A percentile compares a stretch with the other conserved stretches of the same genome.
Evolutionary conservation across 1,140 invertebrate genomes (phyloP).

Genomic region (Conus ventricosus): DNA sequence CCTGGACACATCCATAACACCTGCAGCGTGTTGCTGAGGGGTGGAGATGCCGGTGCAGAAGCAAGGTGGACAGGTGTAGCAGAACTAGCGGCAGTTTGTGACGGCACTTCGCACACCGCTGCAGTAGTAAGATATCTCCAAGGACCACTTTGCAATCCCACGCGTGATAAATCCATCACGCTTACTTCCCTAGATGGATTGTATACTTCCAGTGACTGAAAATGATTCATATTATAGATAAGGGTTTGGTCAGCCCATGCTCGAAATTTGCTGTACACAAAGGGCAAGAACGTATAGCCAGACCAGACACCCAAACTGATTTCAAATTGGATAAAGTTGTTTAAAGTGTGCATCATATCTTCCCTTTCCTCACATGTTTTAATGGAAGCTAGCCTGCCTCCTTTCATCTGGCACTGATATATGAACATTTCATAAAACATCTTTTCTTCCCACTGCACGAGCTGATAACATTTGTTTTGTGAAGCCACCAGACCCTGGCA

Average conservation of each 20-base stretch:
- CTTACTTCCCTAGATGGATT: too few relatives aligned
- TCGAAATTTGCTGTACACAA: neutral
- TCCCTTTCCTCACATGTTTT: slow-evolving; percentile 2
- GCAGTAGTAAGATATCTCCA: too few relatives aligned
- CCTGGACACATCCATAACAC: neutral
- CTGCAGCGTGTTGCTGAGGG: neutral
- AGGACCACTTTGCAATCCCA: neutral
- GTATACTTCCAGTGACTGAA: too few relatives aligned
- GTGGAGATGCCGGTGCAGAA: too few relatives aligned
- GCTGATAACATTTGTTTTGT: neutral
- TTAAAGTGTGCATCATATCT: neutral
- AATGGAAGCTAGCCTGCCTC: neutral
- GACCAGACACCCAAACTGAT: neutral
- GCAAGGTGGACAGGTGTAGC: neutral
- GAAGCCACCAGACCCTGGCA: too few relatives aligned
- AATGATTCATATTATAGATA: neutral
- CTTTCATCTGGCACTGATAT: neutral
- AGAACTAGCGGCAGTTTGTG: too few relatives aligned
- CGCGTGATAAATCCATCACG: too few relatives aligned
- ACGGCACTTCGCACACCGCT: neutral
- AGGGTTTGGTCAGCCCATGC: neutral
- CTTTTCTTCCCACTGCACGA: neutral
- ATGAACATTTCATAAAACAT: neutral
- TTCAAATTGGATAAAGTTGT: neutral
- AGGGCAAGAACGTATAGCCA: too few relatives aligned